Evolutionary conservation across 92 coral and sea anemone species (phyloP).

Genomic region (Porites cylindrica): DNA sequence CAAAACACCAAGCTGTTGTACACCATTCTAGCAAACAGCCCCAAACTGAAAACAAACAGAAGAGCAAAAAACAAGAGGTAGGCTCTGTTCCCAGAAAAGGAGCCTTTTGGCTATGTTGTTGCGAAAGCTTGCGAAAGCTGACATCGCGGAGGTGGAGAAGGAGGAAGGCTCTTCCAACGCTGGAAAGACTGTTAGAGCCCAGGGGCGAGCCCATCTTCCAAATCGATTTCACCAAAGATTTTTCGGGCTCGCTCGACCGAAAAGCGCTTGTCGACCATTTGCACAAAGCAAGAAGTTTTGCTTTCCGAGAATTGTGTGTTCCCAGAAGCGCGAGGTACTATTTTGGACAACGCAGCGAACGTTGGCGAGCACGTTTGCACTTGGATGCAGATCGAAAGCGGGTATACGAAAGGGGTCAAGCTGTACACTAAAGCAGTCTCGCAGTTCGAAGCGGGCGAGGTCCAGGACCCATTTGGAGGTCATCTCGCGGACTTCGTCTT

Average conservation of each 20-base stretch:
- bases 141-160: conserved; percentile 18
- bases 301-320: background rate
- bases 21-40: conserved; percentile 20
- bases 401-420: conserved; percentile 34
- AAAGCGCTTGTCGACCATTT: conserved; percentile 26
- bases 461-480: conserved; percentile 39
- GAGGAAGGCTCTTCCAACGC: conserved; percentile 17
- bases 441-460: conserved; percentile 45
- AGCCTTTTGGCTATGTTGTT: background rate
- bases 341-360: conserved; percentile 22
- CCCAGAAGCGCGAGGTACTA: background rate
- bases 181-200: conserved; percentile 19
- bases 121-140: background rate
- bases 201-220: conserved; percentile 6
- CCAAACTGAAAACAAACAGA: conserved; percentile 1
- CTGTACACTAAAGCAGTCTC: conserved; percentile 53
- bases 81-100: background rate
- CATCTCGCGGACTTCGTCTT: conserved; percentile 47
- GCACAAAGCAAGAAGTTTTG: conserved; percentile 3
- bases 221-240: conserved; percentile 47
- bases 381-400: conserved; percentile 4
- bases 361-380: conserved; percentile 55
- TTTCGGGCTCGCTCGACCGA: conserved; percentile 33
- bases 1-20: conserved; percentile 8
- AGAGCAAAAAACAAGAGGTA: background rate